Evolutionary conservation across 2,888 invertebrate genomes (phyloP), one percentile per base, ranked within the genome.

Genomic region (Cosmia trapezina): DNA sequence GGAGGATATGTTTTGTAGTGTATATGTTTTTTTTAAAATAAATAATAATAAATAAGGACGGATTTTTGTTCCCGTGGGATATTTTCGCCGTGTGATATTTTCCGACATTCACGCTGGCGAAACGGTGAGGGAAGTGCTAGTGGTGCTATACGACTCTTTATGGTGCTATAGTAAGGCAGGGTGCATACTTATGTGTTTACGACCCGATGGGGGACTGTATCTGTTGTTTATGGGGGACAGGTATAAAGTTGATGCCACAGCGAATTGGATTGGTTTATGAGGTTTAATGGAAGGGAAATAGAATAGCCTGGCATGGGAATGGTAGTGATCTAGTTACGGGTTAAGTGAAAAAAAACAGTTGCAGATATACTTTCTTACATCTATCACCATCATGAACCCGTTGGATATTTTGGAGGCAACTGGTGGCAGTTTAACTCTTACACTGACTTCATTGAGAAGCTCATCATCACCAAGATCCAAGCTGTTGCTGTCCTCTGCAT

Each of bases 381-480:
- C 95, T 83, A 95, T 83, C 86, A 96, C 96, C 96, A 95, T 96
- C 85, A 91, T 81, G 79, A 88, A 92, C 78, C 93, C 94, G 88
- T 94, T 94, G 67, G 92, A 86, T 54, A 91, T 78, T 85, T 91
- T 91, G 65, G 89, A 73, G 76, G 86, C 88, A 82, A 88, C 80
- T 60, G 89, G 81, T 59, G 94, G 92, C 78, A 96, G 89, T 83
- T 91, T 91, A 83, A 95, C 92, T 71, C 94, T 93, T 80, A 96
- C 93, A 83, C 90, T 93, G 94, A 95, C 98, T 93, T 98, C 98
- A 92, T 97, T 98, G 75, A 98, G 96, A 76, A 98, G 96, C 94
- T 98, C 98, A 92, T 98, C 98, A 93, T 98, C 98, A 56, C 98
- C 98, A 91, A 98, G 97, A 75, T 98, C 98, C 85, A 98, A 95